Conservation (phyloP, 2,888 invertebrate species). For the Lasioglossum villosulum region DNA sequence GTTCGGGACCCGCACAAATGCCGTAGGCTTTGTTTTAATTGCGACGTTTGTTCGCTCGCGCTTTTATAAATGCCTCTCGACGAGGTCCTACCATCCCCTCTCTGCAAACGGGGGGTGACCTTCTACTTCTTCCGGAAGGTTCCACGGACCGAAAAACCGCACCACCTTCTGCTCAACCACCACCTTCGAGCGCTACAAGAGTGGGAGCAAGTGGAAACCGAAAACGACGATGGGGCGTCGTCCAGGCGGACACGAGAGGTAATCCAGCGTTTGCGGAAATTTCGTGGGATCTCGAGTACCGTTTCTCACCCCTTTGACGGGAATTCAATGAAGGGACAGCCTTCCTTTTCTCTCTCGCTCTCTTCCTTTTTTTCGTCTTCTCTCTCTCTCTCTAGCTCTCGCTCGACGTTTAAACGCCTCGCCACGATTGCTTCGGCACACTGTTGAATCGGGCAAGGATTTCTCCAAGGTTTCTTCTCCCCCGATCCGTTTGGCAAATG, state of each 20-base stretch:
- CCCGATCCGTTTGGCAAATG: neutral
- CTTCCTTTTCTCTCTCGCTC: neutral
- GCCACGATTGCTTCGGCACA: neutral
- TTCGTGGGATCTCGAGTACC: constrained; percentile 21
- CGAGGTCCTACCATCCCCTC: constrained; percentile 28
- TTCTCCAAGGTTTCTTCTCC: neutral
- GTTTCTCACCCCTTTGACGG: neutral
- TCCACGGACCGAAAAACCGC: constrained; percentile 22
- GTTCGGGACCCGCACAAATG: constrained; percentile 70
- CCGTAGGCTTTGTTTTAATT: constrained; percentile 79
- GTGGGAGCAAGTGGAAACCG: neutral
- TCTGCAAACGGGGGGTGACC: constrained; percentile 20
- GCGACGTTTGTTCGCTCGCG: constrained; percentile 77
- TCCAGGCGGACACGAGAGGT: constrained; percentile 55
- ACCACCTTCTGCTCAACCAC: constrained; percentile 33
- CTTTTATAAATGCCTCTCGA: constrained; percentile 70
- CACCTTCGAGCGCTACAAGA: neutral
- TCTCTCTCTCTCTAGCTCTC: neutral
- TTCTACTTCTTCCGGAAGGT: constrained; percentile 26
- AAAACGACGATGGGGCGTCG: constrained; percentile 25
- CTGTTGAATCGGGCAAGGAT: constrained; percentile 5
- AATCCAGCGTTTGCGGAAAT: constrained; percentile 60
- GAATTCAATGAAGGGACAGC: neutral
- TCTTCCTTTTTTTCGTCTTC: neutral
- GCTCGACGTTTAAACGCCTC: neutral